phyloP scores from a whole-genome alignment of 2,797 vertebrate species.

The Xiphorhynchus erythropygius region DNA sequence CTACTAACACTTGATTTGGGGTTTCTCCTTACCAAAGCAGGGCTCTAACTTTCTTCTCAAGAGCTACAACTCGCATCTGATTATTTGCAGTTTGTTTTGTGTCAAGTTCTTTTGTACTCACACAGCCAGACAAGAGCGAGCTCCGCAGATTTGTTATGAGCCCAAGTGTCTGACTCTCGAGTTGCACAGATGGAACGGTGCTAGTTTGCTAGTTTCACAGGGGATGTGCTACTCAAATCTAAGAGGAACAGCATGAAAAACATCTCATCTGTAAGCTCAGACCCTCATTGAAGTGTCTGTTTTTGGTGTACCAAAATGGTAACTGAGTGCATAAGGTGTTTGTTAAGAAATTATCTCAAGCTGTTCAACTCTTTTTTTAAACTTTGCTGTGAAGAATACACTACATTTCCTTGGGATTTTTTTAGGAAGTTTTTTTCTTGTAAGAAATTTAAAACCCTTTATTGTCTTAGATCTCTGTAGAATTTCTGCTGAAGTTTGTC shows the following conservation, averaged over 20 bases:
- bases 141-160: neutral
- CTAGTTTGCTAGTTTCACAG: neutral
- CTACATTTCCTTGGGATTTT: neutral
- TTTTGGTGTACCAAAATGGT: neutral
- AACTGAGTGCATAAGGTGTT: neutral
- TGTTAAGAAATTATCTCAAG: neutral
- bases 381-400: neutral
- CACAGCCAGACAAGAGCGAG: neutral
- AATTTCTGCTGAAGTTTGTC: neutral
- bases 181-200: constrained; percentile 3
- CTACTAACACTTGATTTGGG: neutral
- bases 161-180: neutral
- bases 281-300: neutral
- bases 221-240: constrained; percentile 20
- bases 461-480: neutral
- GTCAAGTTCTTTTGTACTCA: neutral
- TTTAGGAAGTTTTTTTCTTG: neutral
- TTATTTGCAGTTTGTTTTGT: neutral
- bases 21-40: neutral
- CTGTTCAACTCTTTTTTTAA: neutral
- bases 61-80: neutral
- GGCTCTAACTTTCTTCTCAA: neutral
- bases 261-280: neutral
- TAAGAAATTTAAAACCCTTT: neutral
- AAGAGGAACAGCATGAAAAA: constrained; percentile 26